A percentile compares a stretch with the other conserved stretches of the same genome.
Evolutionary conservation across 1,140 invertebrate genomes (phyloP).

Genomic region (Drosophila trapezifrons): DNA sequence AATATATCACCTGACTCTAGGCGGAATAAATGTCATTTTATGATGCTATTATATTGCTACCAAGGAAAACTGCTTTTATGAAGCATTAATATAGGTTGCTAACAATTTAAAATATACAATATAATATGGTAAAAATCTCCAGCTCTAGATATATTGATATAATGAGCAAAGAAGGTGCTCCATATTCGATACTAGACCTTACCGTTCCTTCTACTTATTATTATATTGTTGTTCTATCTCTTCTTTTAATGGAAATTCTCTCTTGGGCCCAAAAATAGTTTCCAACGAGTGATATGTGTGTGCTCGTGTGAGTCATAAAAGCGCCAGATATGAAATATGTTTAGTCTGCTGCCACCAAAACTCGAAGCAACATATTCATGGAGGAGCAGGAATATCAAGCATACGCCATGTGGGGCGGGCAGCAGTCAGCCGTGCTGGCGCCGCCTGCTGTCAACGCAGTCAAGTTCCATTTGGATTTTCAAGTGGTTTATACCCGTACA

Average conservation of each 20-base stretch:
- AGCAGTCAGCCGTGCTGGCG: constrained; percentile 57
- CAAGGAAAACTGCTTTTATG: too few species aligned
- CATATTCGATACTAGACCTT: background rate
- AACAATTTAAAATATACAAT: too few species aligned
- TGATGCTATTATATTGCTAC: too few species aligned
- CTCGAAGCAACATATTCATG: constrained; percentile 21
- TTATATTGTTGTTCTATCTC: background rate
- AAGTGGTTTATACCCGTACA: constrained; percentile 45
- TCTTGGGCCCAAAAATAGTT: constrained; percentile 59
- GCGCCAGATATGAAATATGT: constrained; percentile 57
- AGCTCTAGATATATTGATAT: too few species aligned
- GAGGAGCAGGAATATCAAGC: constrained; percentile 55
- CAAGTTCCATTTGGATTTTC: constrained; percentile 70
- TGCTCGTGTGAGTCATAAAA: constrained; percentile 38
- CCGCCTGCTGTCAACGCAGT: constrained; percentile 52
- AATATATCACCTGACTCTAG: too few species aligned
- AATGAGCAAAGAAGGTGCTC: too few species aligned
- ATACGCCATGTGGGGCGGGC: constrained; percentile 56
- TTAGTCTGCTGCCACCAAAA: background rate
- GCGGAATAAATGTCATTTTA: too few species aligned
- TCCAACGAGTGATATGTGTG: background rate
- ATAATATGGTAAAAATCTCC: too few species aligned
- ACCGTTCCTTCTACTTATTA: too few species aligned
- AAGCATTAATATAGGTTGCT: too few species aligned
- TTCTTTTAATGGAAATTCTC: constrained; percentile 45